These are phyloP conservation scores for Papilio dardanus DNA, from an alignment of 1,140 invertebrate species.

Conservation along the genomic window DNA sequence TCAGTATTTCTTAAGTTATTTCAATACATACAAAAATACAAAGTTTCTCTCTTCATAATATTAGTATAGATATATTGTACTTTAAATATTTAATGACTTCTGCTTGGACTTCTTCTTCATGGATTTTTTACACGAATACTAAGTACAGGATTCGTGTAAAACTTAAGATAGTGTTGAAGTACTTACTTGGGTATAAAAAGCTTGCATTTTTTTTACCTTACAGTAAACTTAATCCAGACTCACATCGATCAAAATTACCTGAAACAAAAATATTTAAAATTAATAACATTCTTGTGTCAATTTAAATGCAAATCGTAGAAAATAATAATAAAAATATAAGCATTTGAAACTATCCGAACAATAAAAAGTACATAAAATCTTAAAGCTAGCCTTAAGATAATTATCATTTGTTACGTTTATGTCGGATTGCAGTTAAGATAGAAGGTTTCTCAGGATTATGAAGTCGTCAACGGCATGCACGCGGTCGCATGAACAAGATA, in stretches of 20 bases:
- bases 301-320: background rate
- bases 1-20: too few species aligned
- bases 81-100: too few species aligned
- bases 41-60: too few species aligned
- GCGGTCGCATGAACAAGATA: slow-evolving; percentile 27
- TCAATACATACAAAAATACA: too few species aligned
- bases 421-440: slow-evolving; percentile 28
- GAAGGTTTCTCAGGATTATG: slow-evolving; percentile 34
- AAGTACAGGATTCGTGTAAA: too few species aligned
- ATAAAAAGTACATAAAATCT: slow-evolving; percentile 14
- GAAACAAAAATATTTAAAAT: slow-evolving; percentile 2
- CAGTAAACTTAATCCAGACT: background rate
- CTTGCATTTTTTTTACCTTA: background rate
- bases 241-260: background rate
- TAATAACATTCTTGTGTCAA: background rate
- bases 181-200: too few species aligned
- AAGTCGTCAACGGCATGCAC: slow-evolving; percentile 24
- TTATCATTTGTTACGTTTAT: slow-evolving; percentile 33
- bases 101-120: too few species aligned
- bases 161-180: too few species aligned
- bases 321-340: background rate
- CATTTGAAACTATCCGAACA: background rate
- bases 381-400: slow-evolving; percentile 26
- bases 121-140: too few species aligned
- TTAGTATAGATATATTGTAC: too few species aligned